A percentile compares a stretch with the other conserved stretches of the same genome.
These are phyloP conservation scores for Sphaerophoria rueppellii DNA, from an alignment of 2,888 invertebrate species.

Conservation along the genomic window DNA sequence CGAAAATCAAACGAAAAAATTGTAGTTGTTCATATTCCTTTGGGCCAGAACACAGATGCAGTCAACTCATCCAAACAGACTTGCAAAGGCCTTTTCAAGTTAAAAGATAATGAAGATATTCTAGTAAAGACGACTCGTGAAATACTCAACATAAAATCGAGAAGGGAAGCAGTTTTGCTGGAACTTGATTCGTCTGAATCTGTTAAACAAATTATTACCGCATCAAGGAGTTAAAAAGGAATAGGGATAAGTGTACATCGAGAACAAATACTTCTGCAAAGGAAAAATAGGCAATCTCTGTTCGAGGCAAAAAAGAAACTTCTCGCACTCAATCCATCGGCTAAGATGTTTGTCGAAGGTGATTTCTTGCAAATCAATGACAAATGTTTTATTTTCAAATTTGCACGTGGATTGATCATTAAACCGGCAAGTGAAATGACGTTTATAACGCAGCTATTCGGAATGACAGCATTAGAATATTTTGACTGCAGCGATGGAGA, in stretches of 20 bases:
- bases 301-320: neutral
- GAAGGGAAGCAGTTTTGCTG: neutral
- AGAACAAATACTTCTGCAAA: neutral
- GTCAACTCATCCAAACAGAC: too few species aligned
- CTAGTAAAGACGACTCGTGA: neutral
- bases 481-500: too few species aligned
- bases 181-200: conserved; percentile 8
- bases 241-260: neutral
- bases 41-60: conserved; percentile 9
- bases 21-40: neutral
- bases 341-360: too few species aligned
- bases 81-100: conserved; percentile 7
- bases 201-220: neutral
- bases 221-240: neutral
- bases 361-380: too few species aligned
- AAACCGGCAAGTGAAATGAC: too few species aligned
- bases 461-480: too few species aligned
- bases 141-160: neutral
- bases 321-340: too few species aligned
- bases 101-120: neutral
- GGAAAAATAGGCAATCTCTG: neutral
- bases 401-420: too few species aligned
- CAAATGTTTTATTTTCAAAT: too few species aligned
- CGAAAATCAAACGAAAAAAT: conserved; percentile 7
- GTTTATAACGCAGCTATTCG: too few species aligned